phyloP scores from a whole-genome alignment of 1,140 invertebrate species.

The Drosophila takahashii region DNA sequence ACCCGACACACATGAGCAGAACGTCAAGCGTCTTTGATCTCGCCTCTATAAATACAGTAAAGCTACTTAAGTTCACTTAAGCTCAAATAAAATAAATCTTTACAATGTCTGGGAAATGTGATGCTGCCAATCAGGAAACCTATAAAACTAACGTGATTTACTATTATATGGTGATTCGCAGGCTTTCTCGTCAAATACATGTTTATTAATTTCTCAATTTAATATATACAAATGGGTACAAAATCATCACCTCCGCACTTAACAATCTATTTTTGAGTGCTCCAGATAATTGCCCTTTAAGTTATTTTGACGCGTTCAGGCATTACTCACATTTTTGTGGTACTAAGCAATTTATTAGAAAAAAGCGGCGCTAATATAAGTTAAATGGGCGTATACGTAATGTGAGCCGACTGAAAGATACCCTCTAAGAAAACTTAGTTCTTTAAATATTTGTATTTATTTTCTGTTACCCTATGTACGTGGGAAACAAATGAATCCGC shows the following conservation, averaged over 20 bases:
- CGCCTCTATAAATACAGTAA: conserved; percentile 7
- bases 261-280: conserved; percentile 12
- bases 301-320: conserved; percentile 14
- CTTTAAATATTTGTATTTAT: neutral
- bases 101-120: neutral
- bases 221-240: neutral
- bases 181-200: neutral
- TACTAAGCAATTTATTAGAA: conserved; percentile 37
- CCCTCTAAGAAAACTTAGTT: neutral
- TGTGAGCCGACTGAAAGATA: neutral
- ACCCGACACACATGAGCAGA: conserved; percentile 33
- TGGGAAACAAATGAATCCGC: neutral
- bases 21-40: conserved; percentile 23
- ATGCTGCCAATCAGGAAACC: neutral
- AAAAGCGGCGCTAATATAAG: conserved; percentile 12
- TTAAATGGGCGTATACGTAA: conserved; percentile 12
- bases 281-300: conserved; percentile 22
- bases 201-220: neutral
- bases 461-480: neutral
- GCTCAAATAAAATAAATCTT: conserved; percentile 9
- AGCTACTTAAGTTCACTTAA: conserved; percentile 37
- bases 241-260: conserved; percentile 1
- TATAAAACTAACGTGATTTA: neutral
- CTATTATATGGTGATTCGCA: neutral
- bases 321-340: conserved; percentile 32